phyloP scores from a whole-genome alignment of 2,113 vertebrate genomes.

The Nesoenas mayeri region DNA sequence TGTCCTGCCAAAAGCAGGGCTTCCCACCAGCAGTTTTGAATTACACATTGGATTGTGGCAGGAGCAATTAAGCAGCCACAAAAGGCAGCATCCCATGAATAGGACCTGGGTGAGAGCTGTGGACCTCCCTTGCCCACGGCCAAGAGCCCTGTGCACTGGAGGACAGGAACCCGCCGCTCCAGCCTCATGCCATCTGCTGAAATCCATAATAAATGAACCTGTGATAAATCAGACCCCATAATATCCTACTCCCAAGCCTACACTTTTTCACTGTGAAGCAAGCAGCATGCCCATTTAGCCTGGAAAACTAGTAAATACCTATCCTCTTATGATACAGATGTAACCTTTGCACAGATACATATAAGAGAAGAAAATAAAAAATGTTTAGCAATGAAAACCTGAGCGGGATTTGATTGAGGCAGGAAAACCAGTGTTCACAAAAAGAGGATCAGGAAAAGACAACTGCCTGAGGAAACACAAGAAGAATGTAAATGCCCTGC shows the following conservation, averaged over 20 bases:
- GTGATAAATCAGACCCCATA: not conserved
- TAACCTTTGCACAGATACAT: not conserved
- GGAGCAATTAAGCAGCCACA: not conserved
- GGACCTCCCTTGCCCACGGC: not conserved
- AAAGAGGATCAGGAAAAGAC: not conserved
- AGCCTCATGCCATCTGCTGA: not conserved
- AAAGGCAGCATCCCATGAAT: not conserved
- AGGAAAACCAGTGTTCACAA: not conserved
- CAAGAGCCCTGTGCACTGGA: accelerated
- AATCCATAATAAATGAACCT: not conserved
- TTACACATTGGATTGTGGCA: not conserved
- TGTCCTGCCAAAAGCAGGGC: not conserved
- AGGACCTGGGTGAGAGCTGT: not conserved
- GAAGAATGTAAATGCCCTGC: not conserved
- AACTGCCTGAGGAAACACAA: not conserved
- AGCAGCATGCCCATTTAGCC: not conserved
- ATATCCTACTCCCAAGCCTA: not conserved
- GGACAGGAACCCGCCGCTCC: accelerated
- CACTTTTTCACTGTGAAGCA: not conserved
- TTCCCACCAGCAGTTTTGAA: not conserved
- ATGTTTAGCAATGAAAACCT: not conserved
- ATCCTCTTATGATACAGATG: not conserved
- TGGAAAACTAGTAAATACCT: not conserved
- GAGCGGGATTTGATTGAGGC: not conserved
- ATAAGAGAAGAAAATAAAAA: not conserved